These are phyloP conservation scores for Osmerus eperlanus DNA, from an alignment of 2,113 vertebrate genomes.

Conservation along the genomic window DNA sequence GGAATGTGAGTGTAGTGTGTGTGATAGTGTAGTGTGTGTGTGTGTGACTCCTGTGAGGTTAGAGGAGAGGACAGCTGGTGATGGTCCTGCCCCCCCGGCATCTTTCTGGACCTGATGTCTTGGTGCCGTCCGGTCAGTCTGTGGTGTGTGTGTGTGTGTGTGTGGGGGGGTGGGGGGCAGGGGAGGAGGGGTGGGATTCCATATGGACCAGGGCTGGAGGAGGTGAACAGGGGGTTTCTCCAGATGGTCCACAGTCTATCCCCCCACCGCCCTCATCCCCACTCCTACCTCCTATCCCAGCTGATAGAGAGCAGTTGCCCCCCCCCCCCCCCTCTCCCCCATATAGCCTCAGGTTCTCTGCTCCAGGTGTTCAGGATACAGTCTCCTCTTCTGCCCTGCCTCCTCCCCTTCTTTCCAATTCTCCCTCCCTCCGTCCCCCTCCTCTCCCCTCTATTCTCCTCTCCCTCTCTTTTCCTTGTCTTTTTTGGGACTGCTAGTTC, in stretches of 20 bases:
- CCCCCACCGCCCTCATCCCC: neutral
- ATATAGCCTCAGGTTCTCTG: neutral
- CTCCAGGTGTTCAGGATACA: slow-evolving; percentile 6
- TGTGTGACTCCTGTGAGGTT: neutral
- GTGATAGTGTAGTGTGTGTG: no score
- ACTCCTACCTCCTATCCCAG: neutral
- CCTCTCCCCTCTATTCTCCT: no score
- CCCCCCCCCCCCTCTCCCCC: neutral
- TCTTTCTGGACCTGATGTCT: neutral
- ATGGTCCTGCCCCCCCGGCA: neutral
- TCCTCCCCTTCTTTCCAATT: no score
- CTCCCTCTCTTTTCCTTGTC: no score
- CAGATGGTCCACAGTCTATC: slow-evolving; percentile 29
- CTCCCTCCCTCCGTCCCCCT: no score
- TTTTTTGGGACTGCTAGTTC: no score
- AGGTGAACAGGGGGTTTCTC: slow-evolving; percentile 24
- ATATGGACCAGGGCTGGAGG: slow-evolving; percentile 22
- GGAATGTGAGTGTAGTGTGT: no score
- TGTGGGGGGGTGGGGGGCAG: slow-evolving; percentile 4
- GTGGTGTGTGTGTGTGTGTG: neutral
- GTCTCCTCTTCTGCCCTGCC: neutral
- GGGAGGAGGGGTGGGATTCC: neutral
- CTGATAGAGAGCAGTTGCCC: slow-evolving; percentile 19
- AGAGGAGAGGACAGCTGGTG: neutral
- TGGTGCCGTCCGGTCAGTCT: neutral